phyloP scores from a whole-genome alignment of 2,888 invertebrate genomes.

The Diploptera punctata region DNA sequence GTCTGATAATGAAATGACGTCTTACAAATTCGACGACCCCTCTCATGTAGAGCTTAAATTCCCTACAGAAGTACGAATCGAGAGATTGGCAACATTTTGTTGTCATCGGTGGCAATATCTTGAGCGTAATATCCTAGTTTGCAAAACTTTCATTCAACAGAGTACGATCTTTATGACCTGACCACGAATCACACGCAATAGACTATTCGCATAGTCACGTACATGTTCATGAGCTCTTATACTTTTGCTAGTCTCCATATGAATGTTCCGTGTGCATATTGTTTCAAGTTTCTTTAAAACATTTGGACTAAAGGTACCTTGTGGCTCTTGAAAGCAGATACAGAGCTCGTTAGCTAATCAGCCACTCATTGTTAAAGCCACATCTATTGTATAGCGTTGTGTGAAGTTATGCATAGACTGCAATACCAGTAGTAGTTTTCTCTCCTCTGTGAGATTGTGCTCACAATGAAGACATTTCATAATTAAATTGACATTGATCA shows the following conservation, averaged over 20 bases:
- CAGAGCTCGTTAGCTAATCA: no score
- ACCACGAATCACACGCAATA: no score
- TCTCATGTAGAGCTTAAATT: not conserved
- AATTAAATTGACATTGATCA: not conserved
- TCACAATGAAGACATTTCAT: not conserved
- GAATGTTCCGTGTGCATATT: not conserved
- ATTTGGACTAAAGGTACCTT: not conserved
- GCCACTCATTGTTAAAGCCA: no score
- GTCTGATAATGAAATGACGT: not conserved
- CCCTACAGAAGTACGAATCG: conserved; percentile 14
- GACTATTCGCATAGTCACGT: no score
- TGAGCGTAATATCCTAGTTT: conserved; percentile 12
- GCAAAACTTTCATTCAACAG: not conserved
- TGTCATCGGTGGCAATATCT: not conserved
- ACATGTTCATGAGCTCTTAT: not conserved
- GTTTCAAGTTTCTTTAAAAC: not conserved
- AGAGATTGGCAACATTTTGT: conserved; percentile 10
- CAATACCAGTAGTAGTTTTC: no score
- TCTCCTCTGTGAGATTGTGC: not conserved
- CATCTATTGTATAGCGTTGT: no score
- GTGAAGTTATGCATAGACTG: no score
- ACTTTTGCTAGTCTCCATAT: not conserved
- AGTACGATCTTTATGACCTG: no score
- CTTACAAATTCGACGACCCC: conserved; percentile 8
- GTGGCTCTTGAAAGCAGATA: not conserved